Conservation (phyloP, 2,113 vertebrate species). For the Ailuropoda melanoleuca region DNA sequence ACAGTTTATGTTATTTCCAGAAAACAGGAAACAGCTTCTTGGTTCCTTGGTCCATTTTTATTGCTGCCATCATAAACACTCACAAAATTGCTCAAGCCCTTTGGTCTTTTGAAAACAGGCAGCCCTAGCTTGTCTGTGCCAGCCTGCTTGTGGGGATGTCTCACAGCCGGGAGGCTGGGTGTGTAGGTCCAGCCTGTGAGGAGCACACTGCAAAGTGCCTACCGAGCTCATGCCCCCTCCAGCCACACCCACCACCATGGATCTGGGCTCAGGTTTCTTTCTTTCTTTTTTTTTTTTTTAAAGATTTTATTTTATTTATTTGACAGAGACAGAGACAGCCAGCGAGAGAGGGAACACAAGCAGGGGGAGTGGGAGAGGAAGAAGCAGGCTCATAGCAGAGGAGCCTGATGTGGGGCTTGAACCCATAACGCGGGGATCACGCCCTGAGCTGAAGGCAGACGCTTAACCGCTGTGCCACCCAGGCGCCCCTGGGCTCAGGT, state of each 20-base stretch:
- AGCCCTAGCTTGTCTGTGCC: background rate
- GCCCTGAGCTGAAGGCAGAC: no score
- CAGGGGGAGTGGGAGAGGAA: no score
- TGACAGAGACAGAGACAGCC: no score
- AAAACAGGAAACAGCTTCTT: background rate
- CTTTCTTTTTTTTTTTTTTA: no score
- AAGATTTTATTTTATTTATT: no score
- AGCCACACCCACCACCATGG: background rate
- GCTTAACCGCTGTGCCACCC: no score
- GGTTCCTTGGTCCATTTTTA: background rate
- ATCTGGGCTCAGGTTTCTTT: background rate
- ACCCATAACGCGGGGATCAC: no score
- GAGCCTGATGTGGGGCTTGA: no score
- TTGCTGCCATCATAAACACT: background rate
- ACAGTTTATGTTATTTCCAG: background rate
- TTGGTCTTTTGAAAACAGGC: background rate
- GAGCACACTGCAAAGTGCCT: background rate
- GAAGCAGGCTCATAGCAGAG: no score
- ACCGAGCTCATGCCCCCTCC: background rate
- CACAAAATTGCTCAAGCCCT: background rate
- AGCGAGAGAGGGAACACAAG: no score
- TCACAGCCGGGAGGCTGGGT: background rate
- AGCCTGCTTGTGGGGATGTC: background rate
- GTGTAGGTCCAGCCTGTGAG: background rate
- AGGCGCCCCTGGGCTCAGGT: background rate